Conservation (phyloP, 2,113 vertebrate genomes). For the Echinops telfairi region DNA sequence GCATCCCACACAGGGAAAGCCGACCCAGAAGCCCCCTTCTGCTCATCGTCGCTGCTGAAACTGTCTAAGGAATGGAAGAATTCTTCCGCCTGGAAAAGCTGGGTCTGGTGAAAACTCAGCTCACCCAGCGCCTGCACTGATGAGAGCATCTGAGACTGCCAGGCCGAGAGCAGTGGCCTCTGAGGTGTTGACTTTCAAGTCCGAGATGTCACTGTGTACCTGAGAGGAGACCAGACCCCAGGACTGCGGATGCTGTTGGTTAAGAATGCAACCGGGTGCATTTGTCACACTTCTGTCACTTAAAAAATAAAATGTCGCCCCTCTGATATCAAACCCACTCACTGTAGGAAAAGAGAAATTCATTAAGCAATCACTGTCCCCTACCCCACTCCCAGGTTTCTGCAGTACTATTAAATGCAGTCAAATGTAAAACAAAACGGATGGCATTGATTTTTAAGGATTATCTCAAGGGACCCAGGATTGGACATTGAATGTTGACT, state of each 20-base stretch:
- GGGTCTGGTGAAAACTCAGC: background rate
- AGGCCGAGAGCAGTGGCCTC: slow-evolving; percentile 31
- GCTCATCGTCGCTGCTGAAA: background rate
- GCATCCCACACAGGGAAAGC: slow-evolving; percentile 2
- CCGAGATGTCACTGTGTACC: background rate
- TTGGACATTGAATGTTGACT: background rate
- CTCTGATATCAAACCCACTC: background rate
- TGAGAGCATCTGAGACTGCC: background rate
- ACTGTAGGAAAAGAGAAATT: slow-evolving; percentile 35
- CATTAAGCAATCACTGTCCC: background rate
- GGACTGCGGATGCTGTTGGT: slow-evolving; percentile 36
- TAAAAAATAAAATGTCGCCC: background rate
- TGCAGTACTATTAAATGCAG: slow-evolving; percentile 50
- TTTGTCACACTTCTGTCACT: slow-evolving; percentile 38
- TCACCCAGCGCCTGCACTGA: background rate
- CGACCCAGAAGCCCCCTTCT: background rate
- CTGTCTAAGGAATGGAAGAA: background rate
- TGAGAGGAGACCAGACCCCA: background rate
- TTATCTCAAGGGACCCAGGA: slow-evolving; percentile 17
- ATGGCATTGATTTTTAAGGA: slow-evolving; percentile 29
- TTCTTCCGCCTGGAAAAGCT: background rate
- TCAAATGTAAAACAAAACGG: slow-evolving; percentile 57
- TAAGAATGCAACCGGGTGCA: background rate
- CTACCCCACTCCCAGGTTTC: background rate
- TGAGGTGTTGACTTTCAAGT: slow-evolving; percentile 64